A percentile compares a stretch with the other conserved stretches of the same genome.
Conservation (phyloP, 1,140 invertebrate genomes). For the Conus ventricosus region DNA sequence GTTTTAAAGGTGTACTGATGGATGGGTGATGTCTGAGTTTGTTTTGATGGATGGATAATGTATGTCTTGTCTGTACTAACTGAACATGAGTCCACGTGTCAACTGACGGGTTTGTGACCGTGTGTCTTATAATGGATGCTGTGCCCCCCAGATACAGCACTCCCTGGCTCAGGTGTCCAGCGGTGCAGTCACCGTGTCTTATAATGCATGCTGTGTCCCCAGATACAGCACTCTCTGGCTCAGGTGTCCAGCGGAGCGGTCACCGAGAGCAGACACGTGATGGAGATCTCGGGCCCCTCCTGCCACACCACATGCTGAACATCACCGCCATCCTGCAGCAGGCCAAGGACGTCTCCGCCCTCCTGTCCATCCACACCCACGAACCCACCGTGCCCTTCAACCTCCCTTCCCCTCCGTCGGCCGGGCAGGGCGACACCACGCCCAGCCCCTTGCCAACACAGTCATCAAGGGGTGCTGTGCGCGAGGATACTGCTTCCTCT, state of each 20-base stretch:
- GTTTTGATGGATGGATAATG: no score
- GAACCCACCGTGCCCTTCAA: constrained; percentile 41
- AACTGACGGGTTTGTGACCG: no score
- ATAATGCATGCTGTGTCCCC: no score
- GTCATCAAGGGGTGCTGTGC: no score
- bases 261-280: constrained; percentile 18
- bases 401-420: background rate
- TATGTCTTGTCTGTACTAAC: no score
- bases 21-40: no score
- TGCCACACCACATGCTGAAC: constrained; percentile 43
- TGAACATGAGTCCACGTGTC: no score
- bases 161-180: constrained; percentile 16
- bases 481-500: no score
- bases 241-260: background rate
- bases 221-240: constrained; percentile 26
- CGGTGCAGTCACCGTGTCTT: background rate
- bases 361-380: constrained; percentile 34
- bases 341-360: background rate
- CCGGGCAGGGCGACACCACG: no score
- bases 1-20: no score
- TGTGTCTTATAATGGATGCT: no score
- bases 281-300: constrained; percentile 40
- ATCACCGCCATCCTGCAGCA: constrained; percentile 18
- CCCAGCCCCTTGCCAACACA: no score
- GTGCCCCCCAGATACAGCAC: constrained; percentile 4